Evolutionary conservation across 92 coral and sea anemone genomes (phyloP).

Genomic region (Porites cylindrica): DNA sequence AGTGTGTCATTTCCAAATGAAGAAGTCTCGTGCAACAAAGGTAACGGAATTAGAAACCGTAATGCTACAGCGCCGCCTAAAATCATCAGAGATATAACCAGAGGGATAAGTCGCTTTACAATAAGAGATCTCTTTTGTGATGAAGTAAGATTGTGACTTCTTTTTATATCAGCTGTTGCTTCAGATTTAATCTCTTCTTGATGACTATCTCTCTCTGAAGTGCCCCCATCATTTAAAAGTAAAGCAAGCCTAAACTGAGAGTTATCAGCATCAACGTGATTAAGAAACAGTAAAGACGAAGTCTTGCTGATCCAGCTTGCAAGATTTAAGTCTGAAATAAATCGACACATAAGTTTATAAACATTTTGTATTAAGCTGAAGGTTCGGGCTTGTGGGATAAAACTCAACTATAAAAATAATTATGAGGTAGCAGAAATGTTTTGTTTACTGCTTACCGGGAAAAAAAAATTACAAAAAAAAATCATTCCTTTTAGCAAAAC

Average conservation of each 20-base stretch:
- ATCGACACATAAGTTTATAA: neutral
- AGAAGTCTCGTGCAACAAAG: conserved; percentile 2
- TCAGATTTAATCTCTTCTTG: neutral
- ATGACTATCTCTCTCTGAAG: neutral
- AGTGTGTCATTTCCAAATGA: conserved; percentile 16
- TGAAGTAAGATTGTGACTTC: conserved; percentile 1
- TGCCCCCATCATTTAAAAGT: neutral
- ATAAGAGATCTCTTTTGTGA: conserved; percentile 23
- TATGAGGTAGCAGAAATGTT: no score
- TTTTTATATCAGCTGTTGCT: neutral
- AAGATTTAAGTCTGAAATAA: conserved; percentile 4
- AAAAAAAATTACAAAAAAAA: no score
- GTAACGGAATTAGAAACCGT: conserved; percentile 62
- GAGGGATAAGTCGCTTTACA: conserved; percentile 37
- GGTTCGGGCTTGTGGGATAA: neutral
- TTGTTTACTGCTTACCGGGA: no score
- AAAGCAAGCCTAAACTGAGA: neutral
- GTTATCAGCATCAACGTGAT: neutral
- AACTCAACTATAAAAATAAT: no score
- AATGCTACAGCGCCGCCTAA: conserved; percentile 48
- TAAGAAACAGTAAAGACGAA: conserved; percentile 17
- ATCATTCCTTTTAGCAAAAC: no score
- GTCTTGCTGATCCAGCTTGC: conserved; percentile 38
- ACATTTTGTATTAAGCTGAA: neutral
- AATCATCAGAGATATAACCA: conserved; percentile 32